phyloP scores from a whole-genome alignment of 2,797 vertebrate species.

The Hipposideros larvatus region DNA sequence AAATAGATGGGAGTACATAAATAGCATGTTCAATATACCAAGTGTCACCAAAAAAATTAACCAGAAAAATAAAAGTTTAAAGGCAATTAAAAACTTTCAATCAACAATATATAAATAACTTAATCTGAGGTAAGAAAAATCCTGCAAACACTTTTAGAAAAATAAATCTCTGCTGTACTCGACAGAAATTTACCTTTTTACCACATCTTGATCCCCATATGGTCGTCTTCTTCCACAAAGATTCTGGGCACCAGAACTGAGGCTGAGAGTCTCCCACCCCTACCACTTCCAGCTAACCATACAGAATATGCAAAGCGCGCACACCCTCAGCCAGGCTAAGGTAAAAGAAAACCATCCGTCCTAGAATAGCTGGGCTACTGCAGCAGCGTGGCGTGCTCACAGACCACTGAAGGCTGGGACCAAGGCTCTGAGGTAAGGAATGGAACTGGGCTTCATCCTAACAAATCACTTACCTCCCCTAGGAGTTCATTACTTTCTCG shows the following conservation, averaged over 20 bases:
- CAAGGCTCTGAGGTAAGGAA: not conserved
- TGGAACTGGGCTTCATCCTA: not conserved
- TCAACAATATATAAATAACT: constrained; percentile 89
- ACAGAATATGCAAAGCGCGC: not conserved
- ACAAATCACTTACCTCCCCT: not conserved
- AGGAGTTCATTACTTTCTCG: not conserved
- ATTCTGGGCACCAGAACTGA: not conserved
- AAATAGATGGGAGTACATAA: constrained; percentile 77
- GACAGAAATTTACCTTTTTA: constrained; percentile 86
- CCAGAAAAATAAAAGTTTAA: constrained; percentile 86
- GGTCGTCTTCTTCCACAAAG: not conserved
- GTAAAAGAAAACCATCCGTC: not conserved
- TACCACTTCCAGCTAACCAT: not conserved
- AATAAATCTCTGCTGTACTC: constrained; percentile 87
- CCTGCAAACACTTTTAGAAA: constrained; percentile 83
- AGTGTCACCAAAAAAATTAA: constrained; percentile 80
- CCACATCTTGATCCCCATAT: constrained; percentile 17
- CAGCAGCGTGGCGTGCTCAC: not conserved
- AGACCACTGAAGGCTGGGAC: not conserved
- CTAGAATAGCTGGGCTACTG: not conserved
- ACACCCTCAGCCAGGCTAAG: not conserved
- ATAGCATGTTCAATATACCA: constrained; percentile 85
- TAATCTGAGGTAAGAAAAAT: constrained; percentile 87
- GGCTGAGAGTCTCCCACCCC: not conserved
- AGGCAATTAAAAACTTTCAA: constrained; percentile 83